Base-by-base conservation (phyloP, 2,797 vertebrate genomes). In the Paguma larvata region DNA sequence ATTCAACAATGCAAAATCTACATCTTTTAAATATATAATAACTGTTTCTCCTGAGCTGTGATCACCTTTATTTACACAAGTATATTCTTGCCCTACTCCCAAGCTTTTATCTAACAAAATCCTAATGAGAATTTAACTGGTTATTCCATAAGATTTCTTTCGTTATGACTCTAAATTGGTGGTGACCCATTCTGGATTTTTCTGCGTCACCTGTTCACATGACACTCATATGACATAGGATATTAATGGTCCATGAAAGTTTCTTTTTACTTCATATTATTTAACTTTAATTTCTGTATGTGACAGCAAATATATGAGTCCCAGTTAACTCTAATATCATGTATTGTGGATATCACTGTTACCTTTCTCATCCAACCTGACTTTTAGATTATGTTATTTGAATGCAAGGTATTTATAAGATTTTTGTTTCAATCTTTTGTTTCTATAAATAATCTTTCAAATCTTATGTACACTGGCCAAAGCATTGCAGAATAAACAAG, bases 361-460 rank as follows among this genome's bases (percentile, higher is more conserved):
- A 70, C 2, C 13, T 89, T 30, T 91, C 12, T 91, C 41, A 90
- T 44, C 15, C 21, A 78, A 79, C 3, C 10, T 82, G 53, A 59
- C 1, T 62, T 91, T 23, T 77, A 78, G 53, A 63, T 48, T 75
- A 1, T 53, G 2, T 30, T 94, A 89, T 85, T 92, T 85, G 78
- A 91, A 79, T 34, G 59, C 18, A 89, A 44, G 9, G 1, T 23
- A 92, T 89, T 89, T 85, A 67, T 30, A 9, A 38, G 38, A 94
- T 18, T 79, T 94, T 96, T 67, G 7, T 59, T 78, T 91, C 25
- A 59, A n/a, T 73, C 4, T 91, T 53, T 77, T 68, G 34, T 90
- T 90, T 72, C 32, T n/a, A 12, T 65, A 53, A 27, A 44, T 15
- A 75, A 41, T 44, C 38, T 78, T 87, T 15, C 21, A 77, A 59